Conservation (phyloP, 53 echinoderm and acorn worm species). For the Zoroaster sp. region DNA sequence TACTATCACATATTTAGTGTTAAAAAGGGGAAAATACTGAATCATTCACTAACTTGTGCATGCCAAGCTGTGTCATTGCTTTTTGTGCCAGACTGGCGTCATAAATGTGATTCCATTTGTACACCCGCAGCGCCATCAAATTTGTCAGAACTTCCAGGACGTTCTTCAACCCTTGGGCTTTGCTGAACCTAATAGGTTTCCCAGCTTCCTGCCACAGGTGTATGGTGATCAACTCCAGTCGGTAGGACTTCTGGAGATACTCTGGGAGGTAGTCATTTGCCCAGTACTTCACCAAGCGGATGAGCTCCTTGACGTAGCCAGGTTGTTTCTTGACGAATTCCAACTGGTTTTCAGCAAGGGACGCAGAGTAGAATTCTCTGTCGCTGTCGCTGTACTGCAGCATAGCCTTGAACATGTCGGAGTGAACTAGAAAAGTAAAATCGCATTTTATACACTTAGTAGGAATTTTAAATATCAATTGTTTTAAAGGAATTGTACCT, state of each 20-base stretch:
- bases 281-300: slow-evolving; percentile 66
- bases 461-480: too few relatives aligned
- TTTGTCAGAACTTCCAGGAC: neutral
- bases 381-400: neutral
- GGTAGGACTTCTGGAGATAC: slow-evolving; percentile 5
- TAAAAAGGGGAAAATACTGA: too few relatives aligned
- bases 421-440: neutral
- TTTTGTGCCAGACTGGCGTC: too few relatives aligned
- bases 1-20: too few relatives aligned
- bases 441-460: too few relatives aligned
- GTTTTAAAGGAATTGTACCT: too few relatives aligned
- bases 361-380: slow-evolving; percentile 32
- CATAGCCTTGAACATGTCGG: neutral
- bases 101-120: too few relatives aligned
- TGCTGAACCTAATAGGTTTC: neutral
- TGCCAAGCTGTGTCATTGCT: too few relatives aligned
- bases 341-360: slow-evolving; percentile 26
- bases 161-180: slow-evolving; percentile 38
- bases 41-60: too few relatives aligned
- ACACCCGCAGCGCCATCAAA: neutral
- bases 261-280: neutral
- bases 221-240: slow-evolving; percentile 59
- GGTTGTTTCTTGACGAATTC: slow-evolving; percentile 39
- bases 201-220: slow-evolving; percentile 39
- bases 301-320: slow-evolving; percentile 19